Evolutionary conservation across 2,113 vertebrate genomes (phyloP).

Genomic region (Sturnus vulgaris): DNA sequence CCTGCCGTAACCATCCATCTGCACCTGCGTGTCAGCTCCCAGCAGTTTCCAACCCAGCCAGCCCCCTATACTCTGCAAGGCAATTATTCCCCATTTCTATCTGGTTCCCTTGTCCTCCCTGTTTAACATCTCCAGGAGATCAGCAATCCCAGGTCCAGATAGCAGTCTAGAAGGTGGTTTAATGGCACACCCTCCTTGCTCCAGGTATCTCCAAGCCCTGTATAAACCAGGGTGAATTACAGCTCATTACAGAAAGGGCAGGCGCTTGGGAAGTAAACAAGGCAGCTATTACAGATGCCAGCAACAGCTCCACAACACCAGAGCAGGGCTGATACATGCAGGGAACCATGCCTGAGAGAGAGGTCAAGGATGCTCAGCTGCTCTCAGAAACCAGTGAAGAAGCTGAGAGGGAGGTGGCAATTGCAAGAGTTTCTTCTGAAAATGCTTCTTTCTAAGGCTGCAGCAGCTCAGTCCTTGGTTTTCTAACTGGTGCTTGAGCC

Average conservation of each 20-base stretch:
- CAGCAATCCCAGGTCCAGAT: not conserved
- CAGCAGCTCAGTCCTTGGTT: not conserved
- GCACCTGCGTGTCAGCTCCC: not conserved
- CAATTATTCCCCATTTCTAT: not conserved
- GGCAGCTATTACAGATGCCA: not conserved
- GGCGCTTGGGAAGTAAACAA: slow-evolving; percentile 32
- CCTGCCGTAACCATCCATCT: not conserved
- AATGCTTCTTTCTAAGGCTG: not conserved
- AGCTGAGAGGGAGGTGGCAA: not conserved
- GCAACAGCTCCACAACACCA: not conserved
- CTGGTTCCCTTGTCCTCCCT: not conserved
- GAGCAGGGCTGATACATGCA: not conserved
- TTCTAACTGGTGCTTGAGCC: not conserved
- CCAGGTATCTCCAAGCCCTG: not conserved
- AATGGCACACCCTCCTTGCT: not conserved
- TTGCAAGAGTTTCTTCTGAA: not conserved
- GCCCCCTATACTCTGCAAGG: not conserved
- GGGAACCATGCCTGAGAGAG: not conserved
- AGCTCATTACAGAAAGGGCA: slow-evolving; percentile 42
- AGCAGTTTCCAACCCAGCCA: not conserved
- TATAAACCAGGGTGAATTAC: not conserved
- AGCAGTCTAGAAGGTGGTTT: not conserved
- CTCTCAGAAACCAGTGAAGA: not conserved
- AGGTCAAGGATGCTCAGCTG: slow-evolving; percentile 2
- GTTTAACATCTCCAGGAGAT: not conserved